Evolutionary conservation across 2,888 invertebrate species (phyloP).

Genomic region (Campoplex capitator): DNA sequence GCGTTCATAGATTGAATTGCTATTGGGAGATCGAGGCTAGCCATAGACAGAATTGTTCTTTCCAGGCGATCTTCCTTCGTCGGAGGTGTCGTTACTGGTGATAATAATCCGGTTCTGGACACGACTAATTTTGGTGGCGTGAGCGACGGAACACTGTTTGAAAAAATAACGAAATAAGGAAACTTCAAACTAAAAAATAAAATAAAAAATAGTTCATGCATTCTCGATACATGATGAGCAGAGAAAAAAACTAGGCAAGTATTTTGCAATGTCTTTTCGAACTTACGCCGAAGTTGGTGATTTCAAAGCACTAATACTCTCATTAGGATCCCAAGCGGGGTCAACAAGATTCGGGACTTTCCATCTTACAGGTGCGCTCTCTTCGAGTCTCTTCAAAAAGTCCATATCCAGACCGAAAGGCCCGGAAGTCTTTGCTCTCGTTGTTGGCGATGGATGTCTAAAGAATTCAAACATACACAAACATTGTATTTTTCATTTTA

Average conservation of each 20-base stretch:
- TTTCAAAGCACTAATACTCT: conserved; percentile 74
- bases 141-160: conserved; percentile 85
- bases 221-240: background rate
- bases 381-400: conserved; percentile 89
- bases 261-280: background rate
- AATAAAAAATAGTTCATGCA: background rate
- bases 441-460: conserved; percentile 76
- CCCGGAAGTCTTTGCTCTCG: conserved; percentile 86
- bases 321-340: conserved; percentile 78
- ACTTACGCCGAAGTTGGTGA: conserved; percentile 76
- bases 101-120: conserved; percentile 83
- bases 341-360: conserved; percentile 84
- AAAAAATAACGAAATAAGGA: background rate
- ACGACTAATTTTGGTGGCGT: conserved; percentile 86
- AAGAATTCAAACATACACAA: conserved; percentile 23
- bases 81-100: conserved; percentile 83
- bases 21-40: conserved; percentile 87
- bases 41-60: conserved; percentile 87
- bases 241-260: background rate
- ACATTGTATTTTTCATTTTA: background rate
- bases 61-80: conserved; percentile 85
- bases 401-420: conserved; percentile 92
- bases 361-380: conserved; percentile 81
- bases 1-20: conserved; percentile 89
- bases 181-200: background rate